phyloP scores from a whole-genome alignment of 2,113 vertebrate species.

The Carettochelys insculpta region DNA sequence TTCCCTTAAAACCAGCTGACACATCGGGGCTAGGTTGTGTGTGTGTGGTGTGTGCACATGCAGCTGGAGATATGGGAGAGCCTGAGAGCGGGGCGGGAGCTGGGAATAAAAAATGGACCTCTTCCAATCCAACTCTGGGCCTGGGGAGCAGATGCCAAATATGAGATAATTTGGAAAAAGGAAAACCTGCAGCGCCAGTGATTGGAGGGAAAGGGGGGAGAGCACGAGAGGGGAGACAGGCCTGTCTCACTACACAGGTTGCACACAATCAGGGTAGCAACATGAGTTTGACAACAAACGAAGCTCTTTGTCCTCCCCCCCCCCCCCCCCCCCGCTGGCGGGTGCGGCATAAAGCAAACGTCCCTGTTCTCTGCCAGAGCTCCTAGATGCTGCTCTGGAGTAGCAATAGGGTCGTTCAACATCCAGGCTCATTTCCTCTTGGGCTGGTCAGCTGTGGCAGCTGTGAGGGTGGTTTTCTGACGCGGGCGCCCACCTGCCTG shows the following conservation, averaged over 20 bases:
- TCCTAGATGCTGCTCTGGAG: not conserved
- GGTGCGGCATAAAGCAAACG: not conserved
- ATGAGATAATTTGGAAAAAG: conserved; percentile 68
- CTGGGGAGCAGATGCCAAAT: conserved; percentile 60
- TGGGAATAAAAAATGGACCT: conserved; percentile 6
- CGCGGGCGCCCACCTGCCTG: not conserved
- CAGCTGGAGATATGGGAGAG: conserved; percentile 33
- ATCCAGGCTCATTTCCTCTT: not conserved
- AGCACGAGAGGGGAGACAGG: fast-evolving
- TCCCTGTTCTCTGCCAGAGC: not conserved
- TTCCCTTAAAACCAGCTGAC: conserved; percentile 74
- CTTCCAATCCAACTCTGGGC: conserved; percentile 16
- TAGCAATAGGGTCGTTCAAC: not conserved
- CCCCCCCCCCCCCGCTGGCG: not conserved
- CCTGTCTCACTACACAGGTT: not conserved
- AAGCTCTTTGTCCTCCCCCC: not conserved
- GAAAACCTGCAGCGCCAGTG: not conserved
- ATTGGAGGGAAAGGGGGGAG: not conserved
- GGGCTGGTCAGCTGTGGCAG: not conserved
- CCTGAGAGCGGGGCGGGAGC: not conserved
- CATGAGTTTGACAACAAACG: not conserved
- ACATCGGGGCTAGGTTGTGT: conserved; percentile 63
- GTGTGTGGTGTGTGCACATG: not conserved
- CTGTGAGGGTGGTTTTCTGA: not conserved
- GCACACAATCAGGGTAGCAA: not conserved